These are phyloP conservation scores for Jordanella pulchra DNA, from an alignment of 2,797 vertebrate genomes.

Conservation along the genomic window DNA sequence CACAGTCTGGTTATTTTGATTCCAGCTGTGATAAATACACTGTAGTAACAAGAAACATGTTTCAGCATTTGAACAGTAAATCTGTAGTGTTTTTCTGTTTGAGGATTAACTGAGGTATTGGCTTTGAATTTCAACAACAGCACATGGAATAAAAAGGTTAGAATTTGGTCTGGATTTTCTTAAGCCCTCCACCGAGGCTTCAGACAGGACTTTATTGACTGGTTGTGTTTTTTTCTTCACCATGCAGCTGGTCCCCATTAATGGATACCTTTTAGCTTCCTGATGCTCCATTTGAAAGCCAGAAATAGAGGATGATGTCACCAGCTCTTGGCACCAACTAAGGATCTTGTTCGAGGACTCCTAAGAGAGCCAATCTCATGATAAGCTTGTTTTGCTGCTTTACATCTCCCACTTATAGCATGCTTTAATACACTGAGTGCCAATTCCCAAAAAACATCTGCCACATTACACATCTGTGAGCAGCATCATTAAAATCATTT, in stretches of 20 bases:
- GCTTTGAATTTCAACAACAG: conserved; percentile 15
- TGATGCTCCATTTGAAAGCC: conserved; percentile 69
- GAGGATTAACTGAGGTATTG: conserved; percentile 1
- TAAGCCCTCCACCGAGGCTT: conserved; percentile 40
- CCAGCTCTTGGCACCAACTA: conserved; percentile 55
- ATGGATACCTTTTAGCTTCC: conserved; percentile 74
- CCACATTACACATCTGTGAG: background rate
- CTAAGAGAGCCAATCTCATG: conserved; percentile 34
- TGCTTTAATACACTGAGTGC: background rate
- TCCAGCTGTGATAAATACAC: conserved; percentile 18
- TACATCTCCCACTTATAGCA: conserved; percentile 7
- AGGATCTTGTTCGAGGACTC: conserved; percentile 62
- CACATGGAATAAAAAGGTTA: background rate
- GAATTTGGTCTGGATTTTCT: conserved; percentile 15
- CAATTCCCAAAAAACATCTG: conserved; percentile 5
- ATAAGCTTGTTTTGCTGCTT: conserved; percentile 26
- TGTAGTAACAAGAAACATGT: background rate
- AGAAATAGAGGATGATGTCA: conserved; percentile 79
- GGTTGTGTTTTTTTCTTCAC: conserved; percentile 33
- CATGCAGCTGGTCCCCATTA: conserved; percentile 71
- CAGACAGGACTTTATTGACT: conserved; percentile 30
- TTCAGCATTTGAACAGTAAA: background rate
- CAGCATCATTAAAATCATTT: background rate
- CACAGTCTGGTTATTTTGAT: conserved; percentile 38
- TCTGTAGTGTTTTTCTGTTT: background rate